phyloP scores from a whole-genome alignment of 2,113 vertebrate species.

The Sinosuthora webbiana region DNA sequence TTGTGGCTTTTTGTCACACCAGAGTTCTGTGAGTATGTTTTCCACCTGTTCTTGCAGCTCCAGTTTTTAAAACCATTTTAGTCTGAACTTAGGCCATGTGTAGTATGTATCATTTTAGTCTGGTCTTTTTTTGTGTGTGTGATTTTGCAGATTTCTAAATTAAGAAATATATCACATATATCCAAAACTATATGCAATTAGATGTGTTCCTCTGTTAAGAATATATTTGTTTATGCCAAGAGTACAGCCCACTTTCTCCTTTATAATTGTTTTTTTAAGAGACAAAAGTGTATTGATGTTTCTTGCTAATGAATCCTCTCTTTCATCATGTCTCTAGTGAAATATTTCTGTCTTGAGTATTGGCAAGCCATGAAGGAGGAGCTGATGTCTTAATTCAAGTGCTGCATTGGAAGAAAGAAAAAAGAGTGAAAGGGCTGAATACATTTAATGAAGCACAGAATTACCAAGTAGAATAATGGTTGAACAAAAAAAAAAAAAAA shows the following conservation, averaged over 20 bases:
- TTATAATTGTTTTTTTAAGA: not conserved
- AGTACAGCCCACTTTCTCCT: not conserved
- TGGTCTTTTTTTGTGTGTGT: not conserved
- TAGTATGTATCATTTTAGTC: not conserved
- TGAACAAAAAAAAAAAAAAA: not conserved
- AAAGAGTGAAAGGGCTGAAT: not conserved
- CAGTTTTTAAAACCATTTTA: not conserved
- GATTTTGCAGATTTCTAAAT: not conserved
- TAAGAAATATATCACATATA: not conserved
- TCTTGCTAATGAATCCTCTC: not conserved
- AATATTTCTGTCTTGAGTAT: constrained; percentile 1
- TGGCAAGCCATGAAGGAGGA: not conserved
- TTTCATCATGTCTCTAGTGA: not conserved
- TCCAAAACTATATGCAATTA: not conserved
- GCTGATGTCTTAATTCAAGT: constrained; percentile 13
- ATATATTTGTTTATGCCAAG: not conserved
- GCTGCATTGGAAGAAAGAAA: not conserved
- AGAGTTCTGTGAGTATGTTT: not conserved
- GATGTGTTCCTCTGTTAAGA: not conserved
- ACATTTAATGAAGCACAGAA: not conserved
- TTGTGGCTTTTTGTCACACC: not conserved
- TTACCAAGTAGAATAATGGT: not conserved
- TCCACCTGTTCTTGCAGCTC: not conserved
- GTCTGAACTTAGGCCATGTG: not conserved
- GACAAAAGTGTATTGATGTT: not conserved